A percentile compares a stretch with the other conserved stretches of the same genome.
phyloP scores from a whole-genome alignment of 2,113 vertebrate species.

The Anthoscopus minutus region DNA sequence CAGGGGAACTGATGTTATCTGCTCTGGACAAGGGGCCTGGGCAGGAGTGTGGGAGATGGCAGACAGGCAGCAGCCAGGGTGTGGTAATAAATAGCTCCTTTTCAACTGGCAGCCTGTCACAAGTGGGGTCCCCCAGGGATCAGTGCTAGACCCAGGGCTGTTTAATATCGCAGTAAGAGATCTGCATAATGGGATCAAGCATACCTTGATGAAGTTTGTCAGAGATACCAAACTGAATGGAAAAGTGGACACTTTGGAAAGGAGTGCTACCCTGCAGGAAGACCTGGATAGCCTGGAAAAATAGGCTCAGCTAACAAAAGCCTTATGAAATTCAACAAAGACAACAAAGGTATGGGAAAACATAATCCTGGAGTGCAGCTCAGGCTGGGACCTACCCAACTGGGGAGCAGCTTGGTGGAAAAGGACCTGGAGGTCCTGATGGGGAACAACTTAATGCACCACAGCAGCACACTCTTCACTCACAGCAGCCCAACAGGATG shows the following conservation, averaged over 20 bases:
- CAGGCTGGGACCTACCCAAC: not conserved
- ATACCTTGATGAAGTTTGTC: not conserved
- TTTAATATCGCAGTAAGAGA: not conserved
- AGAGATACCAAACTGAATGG: not conserved
- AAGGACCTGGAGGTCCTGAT: not conserved
- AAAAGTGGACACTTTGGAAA: not conserved
- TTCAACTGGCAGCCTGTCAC: not conserved
- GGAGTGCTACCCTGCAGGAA: not conserved
- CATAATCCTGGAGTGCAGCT: not conserved
- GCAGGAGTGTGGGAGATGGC: not conserved
- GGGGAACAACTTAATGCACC: not conserved
- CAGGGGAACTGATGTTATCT: not conserved
- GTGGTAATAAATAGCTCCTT: not conserved
- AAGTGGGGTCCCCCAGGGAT: not conserved
- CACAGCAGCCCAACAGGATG: not conserved
- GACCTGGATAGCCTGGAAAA: not conserved
- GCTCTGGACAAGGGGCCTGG: not conserved
- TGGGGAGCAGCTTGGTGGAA: not conserved
- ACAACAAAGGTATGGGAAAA: not conserved
- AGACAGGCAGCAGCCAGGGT: not conserved
- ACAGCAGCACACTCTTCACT: not conserved
- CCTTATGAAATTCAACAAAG: not conserved
- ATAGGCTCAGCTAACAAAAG: not conserved
- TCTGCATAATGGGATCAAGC: not conserved
- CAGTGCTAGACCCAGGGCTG: not conserved